Conservation (phyloP, 2,888 invertebrate species). For the Rhagonycha fulva region DNA sequence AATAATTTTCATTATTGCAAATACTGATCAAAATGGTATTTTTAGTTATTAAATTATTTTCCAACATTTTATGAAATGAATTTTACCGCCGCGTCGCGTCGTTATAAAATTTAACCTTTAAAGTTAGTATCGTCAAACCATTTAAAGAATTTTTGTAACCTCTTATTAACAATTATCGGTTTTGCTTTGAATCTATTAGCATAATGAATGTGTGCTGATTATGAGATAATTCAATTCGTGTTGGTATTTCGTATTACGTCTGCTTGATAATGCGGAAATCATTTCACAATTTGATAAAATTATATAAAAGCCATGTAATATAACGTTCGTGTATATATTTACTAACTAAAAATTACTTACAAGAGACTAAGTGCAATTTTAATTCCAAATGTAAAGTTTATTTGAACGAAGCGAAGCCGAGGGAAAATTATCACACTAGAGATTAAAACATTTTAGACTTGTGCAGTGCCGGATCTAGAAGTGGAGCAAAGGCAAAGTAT, state of each 20-base stretch:
- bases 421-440: too few relatives aligned
- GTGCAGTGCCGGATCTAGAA: too few relatives aligned
- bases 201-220: neutral
- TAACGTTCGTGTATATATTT: too few relatives aligned
- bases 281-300: too few relatives aligned
- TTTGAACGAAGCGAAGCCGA: too few relatives aligned
- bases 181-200: neutral
- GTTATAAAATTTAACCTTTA: neutral
- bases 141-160: neutral
- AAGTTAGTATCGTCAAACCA: neutral
- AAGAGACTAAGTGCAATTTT: too few relatives aligned
- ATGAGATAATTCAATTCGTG: neutral
- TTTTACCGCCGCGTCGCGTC: neutral
- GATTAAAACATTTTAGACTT: too few relatives aligned
- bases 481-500: too few relatives aligned
- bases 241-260: neutral
- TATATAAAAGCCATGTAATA: too few relatives aligned
- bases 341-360: too few relatives aligned
- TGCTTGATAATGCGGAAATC: neutral
- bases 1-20: neutral
- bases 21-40: neutral
- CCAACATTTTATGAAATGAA: neutral
- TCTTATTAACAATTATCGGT: neutral
- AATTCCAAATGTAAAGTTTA: too few relatives aligned
- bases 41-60: neutral